phyloP scores from a whole-genome alignment of 2,888 invertebrate genomes.

The Drosophila cognata region DNA sequence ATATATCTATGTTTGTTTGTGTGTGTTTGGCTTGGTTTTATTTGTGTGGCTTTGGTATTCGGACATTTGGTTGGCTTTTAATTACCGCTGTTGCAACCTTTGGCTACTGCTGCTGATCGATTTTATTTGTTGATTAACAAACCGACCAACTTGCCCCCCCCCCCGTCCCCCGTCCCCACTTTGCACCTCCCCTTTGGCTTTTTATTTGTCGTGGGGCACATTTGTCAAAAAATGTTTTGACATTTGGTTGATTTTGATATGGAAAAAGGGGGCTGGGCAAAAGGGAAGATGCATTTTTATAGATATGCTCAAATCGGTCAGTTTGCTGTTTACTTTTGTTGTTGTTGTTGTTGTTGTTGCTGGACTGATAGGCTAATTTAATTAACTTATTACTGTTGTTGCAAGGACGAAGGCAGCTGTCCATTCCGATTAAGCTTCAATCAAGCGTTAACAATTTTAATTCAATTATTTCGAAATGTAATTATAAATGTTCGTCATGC shows the following conservation, averaged over 20 bases:
- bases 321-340: conserved; percentile 32
- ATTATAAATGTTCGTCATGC: conserved; percentile 79
- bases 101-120: conserved; percentile 61
- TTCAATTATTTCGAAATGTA: conserved; percentile 82
- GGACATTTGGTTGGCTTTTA: conserved; percentile 79
- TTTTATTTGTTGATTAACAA: conserved; percentile 62
- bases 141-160: neutral
- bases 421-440: conserved; percentile 77
- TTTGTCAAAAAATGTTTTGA: conserved; percentile 62
- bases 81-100: conserved; percentile 64
- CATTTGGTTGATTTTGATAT: conserved; percentile 18
- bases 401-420: conserved; percentile 28
- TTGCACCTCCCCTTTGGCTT: conserved; percentile 1
- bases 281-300: conserved; percentile 52
- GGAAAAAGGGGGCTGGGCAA: neutral
- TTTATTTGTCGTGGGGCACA: conserved; percentile 53
- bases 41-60: conserved; percentile 72
- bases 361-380: conserved; percentile 66
- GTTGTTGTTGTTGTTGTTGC: conserved; percentile 2
- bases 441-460: conserved; percentile 82
- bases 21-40: conserved; percentile 41
- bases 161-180: no score
- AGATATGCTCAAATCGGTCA: conserved; percentile 65
- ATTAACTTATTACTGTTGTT: conserved; percentile 58
- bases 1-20: conserved; percentile 12